Evolutionary conservation across 2,888 invertebrate genomes (phyloP).

Genomic region (Melieria picta): DNA sequence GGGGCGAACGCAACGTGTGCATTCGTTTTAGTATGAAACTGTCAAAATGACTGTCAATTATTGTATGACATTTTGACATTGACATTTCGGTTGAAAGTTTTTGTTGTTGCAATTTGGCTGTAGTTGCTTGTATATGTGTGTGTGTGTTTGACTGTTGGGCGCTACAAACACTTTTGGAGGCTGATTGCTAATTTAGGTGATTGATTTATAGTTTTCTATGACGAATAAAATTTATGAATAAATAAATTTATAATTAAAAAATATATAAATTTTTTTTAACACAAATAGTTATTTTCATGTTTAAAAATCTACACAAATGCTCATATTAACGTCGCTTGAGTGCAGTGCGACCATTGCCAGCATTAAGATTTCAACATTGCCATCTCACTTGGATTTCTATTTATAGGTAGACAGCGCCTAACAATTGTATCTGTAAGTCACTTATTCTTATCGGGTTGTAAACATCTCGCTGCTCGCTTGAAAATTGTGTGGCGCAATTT

Average conservation of each 20-base stretch:
- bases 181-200: neutral
- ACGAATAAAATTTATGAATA: constrained; percentile 14
- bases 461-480: no score
- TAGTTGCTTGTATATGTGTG: neutral
- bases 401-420: no score
- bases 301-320: no score
- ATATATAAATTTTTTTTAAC: neutral
- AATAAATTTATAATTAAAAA: constrained; percentile 6
- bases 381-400: no score
- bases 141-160: neutral
- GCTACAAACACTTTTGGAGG: neutral
- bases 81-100: constrained; percentile 39
- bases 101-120: neutral
- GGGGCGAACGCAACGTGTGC: neutral
- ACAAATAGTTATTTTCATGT: no score
- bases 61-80: constrained; percentile 46
- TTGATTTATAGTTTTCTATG: neutral
- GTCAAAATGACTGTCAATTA: constrained; percentile 42
- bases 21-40: constrained; percentile 25
- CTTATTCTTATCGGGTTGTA: no score
- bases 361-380: no score
- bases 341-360: no score
- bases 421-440: no score
- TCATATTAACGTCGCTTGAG: no score
- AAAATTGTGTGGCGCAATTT: no score